phyloP scores from a whole-genome alignment of 1,140 invertebrate genomes.

The Ectropis grisescens region DNA sequence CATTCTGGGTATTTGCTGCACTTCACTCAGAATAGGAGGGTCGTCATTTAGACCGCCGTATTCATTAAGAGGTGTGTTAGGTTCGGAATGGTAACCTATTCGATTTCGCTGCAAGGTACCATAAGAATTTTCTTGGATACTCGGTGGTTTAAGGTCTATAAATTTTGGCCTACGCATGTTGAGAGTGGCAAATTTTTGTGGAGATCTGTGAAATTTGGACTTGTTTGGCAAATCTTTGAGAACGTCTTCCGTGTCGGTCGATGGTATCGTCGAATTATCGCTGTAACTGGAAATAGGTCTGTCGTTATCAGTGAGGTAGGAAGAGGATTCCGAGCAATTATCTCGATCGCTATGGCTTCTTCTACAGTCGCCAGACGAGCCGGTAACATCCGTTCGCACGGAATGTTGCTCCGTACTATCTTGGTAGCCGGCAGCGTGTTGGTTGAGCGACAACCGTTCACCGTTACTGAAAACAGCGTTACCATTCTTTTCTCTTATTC shows the following conservation, averaged over 20 bases:
- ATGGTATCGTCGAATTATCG: slow-evolving; percentile 65
- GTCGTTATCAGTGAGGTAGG: slow-evolving; percentile 61
- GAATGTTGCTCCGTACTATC: slow-evolving; percentile 58
- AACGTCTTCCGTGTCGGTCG: slow-evolving; percentile 63
- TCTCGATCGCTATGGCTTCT: slow-evolving; percentile 58
- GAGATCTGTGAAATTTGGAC: slow-evolving; percentile 62
- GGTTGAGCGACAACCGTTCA: slow-evolving; percentile 41
- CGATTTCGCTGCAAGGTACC: slow-evolving; percentile 58
- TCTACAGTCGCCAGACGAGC: slow-evolving; percentile 51
- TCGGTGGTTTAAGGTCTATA: slow-evolving; percentile 53
- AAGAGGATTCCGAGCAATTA: slow-evolving; percentile 64
- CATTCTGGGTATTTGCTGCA: slow-evolving; percentile 56
- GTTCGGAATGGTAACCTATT: slow-evolving; percentile 64
- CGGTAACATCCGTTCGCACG: slow-evolving; percentile 46
- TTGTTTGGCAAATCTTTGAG: slow-evolving; percentile 61
- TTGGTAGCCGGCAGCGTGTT: slow-evolving; percentile 34
- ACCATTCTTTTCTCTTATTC: slow-evolving; percentile 36
- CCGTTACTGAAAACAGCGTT: slow-evolving; percentile 45
- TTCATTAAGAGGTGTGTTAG: slow-evolving; percentile 57
- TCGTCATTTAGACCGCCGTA: slow-evolving; percentile 30
- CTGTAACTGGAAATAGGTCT: slow-evolving; percentile 63
- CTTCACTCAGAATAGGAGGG: slow-evolving; percentile 37
- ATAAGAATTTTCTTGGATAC: slow-evolving; percentile 47
- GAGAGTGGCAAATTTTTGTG: slow-evolving; percentile 64
- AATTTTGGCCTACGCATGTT: slow-evolving; percentile 62